Evolutionary conservation across 2,888 invertebrate species (phyloP).

Genomic region (Epiblema foenella): DNA sequence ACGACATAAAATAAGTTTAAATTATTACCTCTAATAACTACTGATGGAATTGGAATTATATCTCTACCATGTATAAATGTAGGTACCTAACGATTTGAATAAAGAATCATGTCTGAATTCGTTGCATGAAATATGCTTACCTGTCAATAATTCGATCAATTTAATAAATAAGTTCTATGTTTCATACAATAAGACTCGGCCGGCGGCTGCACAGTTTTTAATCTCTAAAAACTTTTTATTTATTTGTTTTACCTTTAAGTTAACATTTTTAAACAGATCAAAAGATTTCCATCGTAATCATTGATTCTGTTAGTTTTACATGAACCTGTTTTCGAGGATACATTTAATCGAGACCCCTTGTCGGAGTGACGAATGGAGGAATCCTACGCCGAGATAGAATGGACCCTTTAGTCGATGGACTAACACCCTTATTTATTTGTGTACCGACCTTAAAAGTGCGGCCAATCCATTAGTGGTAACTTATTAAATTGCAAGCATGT

Average conservation of each 20-base stretch:
- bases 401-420: conserved; percentile 21
- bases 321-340: conserved; percentile 26
- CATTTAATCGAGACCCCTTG: conserved; percentile 32
- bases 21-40: too few relatives aligned
- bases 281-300: conserved; percentile 5
- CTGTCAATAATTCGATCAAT: too few relatives aligned
- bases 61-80: too few relatives aligned
- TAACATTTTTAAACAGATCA: background rate
- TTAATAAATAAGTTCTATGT: too few relatives aligned
- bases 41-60: too few relatives aligned
- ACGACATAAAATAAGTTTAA: too few relatives aligned
- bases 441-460: conserved; percentile 4
- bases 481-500: background rate
- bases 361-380: conserved; percentile 37
- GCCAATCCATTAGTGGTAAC: background rate
- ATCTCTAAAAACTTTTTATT: background rate
- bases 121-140: too few relatives aligned
- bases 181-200: too few relatives aligned
- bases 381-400: conserved; percentile 18
- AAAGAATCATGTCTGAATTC: too few relatives aligned
- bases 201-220: background rate
- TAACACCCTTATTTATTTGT: conserved; percentile 4
- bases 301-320: conserved; percentile 34
- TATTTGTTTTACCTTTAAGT: background rate
- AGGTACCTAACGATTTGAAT: too few relatives aligned